These are phyloP conservation scores for Tanypteryx hageni DNA, from an alignment of 2,888 invertebrate species.

Conservation along the genomic window DNA sequence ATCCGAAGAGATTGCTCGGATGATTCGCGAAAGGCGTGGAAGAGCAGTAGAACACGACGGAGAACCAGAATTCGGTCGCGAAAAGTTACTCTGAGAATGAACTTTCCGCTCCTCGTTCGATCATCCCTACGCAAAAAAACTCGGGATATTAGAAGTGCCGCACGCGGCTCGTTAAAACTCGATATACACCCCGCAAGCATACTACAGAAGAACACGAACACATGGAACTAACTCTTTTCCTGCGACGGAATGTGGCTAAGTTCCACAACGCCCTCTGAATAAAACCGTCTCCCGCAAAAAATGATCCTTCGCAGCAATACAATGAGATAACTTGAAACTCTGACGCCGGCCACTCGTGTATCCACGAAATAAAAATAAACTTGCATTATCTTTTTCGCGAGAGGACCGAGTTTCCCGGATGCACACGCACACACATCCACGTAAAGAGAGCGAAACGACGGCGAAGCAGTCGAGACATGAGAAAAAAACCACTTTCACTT, in stretches of 20 bases:
- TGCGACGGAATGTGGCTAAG: no score
- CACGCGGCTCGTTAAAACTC: neutral
- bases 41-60: neutral
- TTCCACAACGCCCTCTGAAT: no score
- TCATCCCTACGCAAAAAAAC: neutral
- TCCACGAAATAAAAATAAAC: no score
- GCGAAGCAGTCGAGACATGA: neutral
- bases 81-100: neutral
- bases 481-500: neutral
- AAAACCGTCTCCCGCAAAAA: no score
- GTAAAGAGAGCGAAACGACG: neutral
- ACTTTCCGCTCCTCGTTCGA: neutral
- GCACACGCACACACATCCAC: neutral
- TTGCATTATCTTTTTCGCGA: no score
- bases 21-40: neutral
- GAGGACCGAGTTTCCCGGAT: neutral
- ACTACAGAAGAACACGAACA: no score
- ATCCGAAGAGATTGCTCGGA: no score
- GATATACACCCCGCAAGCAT: no score
- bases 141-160: neutral
- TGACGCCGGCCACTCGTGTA: no score
- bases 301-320: no score
- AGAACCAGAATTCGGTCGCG: neutral
- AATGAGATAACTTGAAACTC: no score
- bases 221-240: no score